Evolutionary conservation across 2,888 invertebrate species (phyloP).

Genomic region (Chalcis sispes): DNA sequence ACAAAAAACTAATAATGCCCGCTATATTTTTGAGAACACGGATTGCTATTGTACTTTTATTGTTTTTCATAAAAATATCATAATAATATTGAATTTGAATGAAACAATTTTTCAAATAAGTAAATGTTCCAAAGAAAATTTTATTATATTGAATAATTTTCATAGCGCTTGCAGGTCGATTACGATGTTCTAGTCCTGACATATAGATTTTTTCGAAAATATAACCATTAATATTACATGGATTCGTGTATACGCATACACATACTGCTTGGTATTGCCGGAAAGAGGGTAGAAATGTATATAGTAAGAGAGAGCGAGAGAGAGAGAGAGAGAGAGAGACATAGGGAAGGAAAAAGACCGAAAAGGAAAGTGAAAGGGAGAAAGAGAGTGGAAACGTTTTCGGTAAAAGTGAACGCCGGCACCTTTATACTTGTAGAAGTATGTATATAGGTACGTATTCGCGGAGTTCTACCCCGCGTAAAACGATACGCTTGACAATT

Average conservation of each 20-base stretch:
- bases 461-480: slow-evolving; percentile 59
- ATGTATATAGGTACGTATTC: too few species aligned
- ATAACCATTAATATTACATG: slow-evolving; percentile 53
- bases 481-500: slow-evolving; percentile 71
- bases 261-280: background rate
- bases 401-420: slow-evolving; percentile 34
- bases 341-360: background rate
- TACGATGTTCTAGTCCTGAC: background rate
- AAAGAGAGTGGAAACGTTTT: slow-evolving; percentile 35
- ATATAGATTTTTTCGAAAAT: slow-evolving; percentile 19
- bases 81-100: too few species aligned
- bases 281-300: slow-evolving; percentile 31
- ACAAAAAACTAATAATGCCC: too few species aligned
- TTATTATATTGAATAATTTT: background rate
- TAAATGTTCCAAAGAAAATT: too few species aligned
- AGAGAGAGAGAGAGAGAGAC: background rate
- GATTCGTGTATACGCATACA: slow-evolving; percentile 12
- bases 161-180: background rate
- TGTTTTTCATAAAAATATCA: too few species aligned
- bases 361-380: background rate
- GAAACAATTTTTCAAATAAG: too few species aligned
- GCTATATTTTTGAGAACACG: too few species aligned
- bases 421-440: background rate
- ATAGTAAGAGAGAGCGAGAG: slow-evolving; percentile 33
- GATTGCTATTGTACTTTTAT: too few species aligned